These are phyloP conservation scores for Lucilia sericata DNA, from an alignment of 1,140 invertebrate species.

Conservation along the genomic window DNA sequence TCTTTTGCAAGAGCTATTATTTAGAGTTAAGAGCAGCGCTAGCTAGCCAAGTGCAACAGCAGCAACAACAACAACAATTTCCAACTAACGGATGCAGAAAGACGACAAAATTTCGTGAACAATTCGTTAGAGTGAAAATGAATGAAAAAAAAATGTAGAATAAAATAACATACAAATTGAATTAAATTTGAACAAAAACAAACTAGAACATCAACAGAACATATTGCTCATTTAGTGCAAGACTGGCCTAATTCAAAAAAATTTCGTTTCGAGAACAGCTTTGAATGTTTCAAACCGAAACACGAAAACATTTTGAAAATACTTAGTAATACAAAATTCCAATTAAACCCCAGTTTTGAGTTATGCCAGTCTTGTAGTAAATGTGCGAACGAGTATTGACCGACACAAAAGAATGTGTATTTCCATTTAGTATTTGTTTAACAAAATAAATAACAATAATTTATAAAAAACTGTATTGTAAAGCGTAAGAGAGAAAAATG, in stretches of 20 bases:
- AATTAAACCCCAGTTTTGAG: too few species aligned
- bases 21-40: neutral
- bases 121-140: neutral
- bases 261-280: too few species aligned
- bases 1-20: neutral
- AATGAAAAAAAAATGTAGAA: constrained; percentile 1
- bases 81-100: constrained; percentile 12
- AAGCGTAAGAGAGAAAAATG: neutral
- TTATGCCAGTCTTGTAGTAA: too few species aligned
- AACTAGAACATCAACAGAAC: neutral
- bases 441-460: constrained; percentile 13
- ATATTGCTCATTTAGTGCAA: neutral
- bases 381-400: neutral
- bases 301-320: too few species aligned
- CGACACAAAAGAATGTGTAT: neutral
- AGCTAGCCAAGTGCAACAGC: constrained; percentile 9
- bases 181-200: neutral
- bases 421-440: neutral
- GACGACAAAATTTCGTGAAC: constrained; percentile 26
- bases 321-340: too few species aligned
- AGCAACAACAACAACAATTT: neutral
- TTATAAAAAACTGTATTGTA: neutral
- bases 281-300: too few species aligned
- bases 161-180: constrained; percentile 6
- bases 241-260: too few species aligned